Evolutionary conservation across 2,113 vertebrate species (phyloP).

Genomic region (Arizona elegans): DNA sequence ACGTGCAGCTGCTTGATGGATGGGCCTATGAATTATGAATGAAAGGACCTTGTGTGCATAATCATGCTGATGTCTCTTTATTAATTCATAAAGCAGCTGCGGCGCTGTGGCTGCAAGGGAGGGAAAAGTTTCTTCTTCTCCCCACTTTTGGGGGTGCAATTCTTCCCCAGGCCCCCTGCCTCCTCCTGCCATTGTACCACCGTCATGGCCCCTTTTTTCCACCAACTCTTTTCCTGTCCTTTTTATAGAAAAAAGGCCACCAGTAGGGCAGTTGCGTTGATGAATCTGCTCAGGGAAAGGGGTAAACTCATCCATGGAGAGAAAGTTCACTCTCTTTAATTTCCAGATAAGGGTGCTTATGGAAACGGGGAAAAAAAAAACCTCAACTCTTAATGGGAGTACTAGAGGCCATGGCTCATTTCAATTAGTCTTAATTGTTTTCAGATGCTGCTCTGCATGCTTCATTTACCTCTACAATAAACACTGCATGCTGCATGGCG

Average conservation of each 20-base stretch:
- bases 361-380: slow-evolving; percentile 27
- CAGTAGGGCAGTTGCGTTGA: not conserved
- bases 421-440: slow-evolving; percentile 73
- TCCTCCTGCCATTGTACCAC: slow-evolving; percentile 8
- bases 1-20: slow-evolving; percentile 61
- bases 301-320: slow-evolving; percentile 22
- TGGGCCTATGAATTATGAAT: slow-evolving; percentile 65
- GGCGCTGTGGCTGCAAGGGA: slow-evolving; percentile 39
- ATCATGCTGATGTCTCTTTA: slow-evolving; percentile 65
- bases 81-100: slow-evolving; percentile 74
- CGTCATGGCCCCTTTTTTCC: not conserved
- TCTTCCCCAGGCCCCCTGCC: slow-evolving; percentile 22
- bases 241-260: not conserved
- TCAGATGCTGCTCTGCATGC: slow-evolving; percentile 67
- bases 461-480: slow-evolving; percentile 72
- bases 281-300: slow-evolving; percentile 8
- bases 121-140: slow-evolving; percentile 40
- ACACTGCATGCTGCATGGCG: slow-evolving; percentile 40
- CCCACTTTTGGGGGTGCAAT: not conserved
- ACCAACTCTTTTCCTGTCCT: not conserved
- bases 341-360: slow-evolving; percentile 36
- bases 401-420: slow-evolving; percentile 60
- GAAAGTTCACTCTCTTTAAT: slow-evolving; percentile 27
- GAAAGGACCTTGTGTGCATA: slow-evolving; percentile 53
- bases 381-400: slow-evolving; percentile 54